phyloP scores from a whole-genome alignment of 1,140 invertebrate species.

The Charaxes varanes region DNA sequence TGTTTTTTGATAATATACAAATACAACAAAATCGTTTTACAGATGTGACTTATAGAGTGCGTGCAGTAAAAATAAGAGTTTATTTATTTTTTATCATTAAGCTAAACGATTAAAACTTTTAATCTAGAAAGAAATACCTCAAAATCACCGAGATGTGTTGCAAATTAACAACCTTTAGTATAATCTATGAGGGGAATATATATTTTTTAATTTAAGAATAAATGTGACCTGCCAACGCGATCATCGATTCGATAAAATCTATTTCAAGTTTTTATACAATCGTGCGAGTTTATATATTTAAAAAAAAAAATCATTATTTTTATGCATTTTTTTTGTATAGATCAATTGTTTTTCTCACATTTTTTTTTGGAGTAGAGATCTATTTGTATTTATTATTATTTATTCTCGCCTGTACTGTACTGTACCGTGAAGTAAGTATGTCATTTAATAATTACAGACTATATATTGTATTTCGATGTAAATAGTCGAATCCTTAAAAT shows the following conservation, averaged over 20 bases:
- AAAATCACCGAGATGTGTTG: not conserved
- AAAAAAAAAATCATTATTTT: conserved; percentile 4
- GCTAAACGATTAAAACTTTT: not conserved
- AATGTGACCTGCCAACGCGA: not conserved
- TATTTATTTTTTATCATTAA: not conserved
- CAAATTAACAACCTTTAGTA: not conserved
- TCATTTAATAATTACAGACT: conserved; percentile 7
- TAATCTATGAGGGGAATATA: not conserved
- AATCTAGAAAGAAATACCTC: not conserved
- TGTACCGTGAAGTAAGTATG: conserved; percentile 4
- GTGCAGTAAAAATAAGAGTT: conserved; percentile 1
- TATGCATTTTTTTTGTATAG: conserved; percentile 31
- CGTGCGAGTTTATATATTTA: not conserved
- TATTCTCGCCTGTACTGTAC: too few species aligned
- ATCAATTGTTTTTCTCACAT: conserved; percentile 1
- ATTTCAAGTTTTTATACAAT: too few species aligned
- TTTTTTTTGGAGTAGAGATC: conserved; percentile 38
- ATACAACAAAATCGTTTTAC: too few species aligned
- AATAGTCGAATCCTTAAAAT: conserved; percentile 27
- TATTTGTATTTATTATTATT: conserved; percentile 23
- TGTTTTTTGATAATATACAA: too few species aligned
- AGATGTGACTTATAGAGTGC: too few species aligned
- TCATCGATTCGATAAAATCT: not conserved
- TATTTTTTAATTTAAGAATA: not conserved
- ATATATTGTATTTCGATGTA: conserved; percentile 12